Evolutionary conservation across 2,797 vertebrate genomes (phyloP), one percentile per base, ranked within the genome.

Genomic region (Siniperca undulata): DNA sequence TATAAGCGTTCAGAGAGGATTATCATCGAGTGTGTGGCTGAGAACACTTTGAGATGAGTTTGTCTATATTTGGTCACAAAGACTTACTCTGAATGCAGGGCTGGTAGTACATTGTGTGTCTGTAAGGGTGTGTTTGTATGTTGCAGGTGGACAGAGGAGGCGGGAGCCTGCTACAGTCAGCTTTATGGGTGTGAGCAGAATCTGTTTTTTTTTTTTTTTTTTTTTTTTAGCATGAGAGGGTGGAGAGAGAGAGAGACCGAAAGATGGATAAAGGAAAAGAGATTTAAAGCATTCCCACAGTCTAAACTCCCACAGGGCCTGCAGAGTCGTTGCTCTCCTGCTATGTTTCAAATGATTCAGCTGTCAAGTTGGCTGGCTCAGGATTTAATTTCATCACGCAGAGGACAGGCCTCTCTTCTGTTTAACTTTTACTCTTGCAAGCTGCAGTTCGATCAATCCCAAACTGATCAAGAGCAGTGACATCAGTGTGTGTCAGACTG

Each of bases 1-100:
- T 68, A 67, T 61, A 22, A 53, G 61, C 80, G 73, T 53, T 62
- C 48, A 73, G 55, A 77, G 69, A n/a, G 56, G 64, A 74, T 78
- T 64, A 50, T 73, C 50, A 58, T 64, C 4, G 50, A n/a, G 30
- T 24, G 40, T 36, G 69, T 72, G 66, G 12, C 27, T 10, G 62
- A 62, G 75, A 69, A 69, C 50, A 50, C 69, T 48, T 62, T 56
- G 27, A 38, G 56, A 69, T 78, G 70, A 38, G 70, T 53, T 20
- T 77, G 42, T 77, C 67, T 61, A 77, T 71, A 66, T 40, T 48
- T 62, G 48, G 56, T 40, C 17, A 56, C 61, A 76, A 53, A 40
- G 56, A 67, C 55, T 17, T 24, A 40, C 34, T 78, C 50, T 72
- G 16, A 81, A 70, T 70, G 40, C 52, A 58, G 14, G 27, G 46